phyloP scores from a whole-genome alignment of 2,797 vertebrate species.

The Cyclura pinguis region DNA sequence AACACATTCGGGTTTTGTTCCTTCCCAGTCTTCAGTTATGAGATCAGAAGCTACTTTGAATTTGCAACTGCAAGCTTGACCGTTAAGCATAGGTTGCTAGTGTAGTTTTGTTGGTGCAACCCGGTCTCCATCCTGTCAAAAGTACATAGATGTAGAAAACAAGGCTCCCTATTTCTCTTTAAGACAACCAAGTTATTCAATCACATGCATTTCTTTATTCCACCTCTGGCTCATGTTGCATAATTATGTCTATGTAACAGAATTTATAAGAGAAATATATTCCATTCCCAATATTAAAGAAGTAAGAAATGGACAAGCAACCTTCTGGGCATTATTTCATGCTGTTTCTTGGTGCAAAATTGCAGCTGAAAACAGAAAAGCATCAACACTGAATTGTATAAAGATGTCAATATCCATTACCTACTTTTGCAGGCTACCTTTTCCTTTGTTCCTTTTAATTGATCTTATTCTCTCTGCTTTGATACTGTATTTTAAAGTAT shows the following conservation, averaged over 20 bases:
- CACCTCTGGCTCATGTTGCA: slow-evolving; percentile 47
- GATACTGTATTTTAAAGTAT: slow-evolving; percentile 66
- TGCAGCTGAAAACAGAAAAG: slow-evolving; percentile 51
- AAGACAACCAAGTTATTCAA: slow-evolving; percentile 62
- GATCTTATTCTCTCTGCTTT: slow-evolving; percentile 61
- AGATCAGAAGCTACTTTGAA: not conserved
- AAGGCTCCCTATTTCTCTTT: not conserved
- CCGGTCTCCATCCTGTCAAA: not conserved
- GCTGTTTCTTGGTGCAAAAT: slow-evolving; percentile 66
- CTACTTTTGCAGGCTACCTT: slow-evolving; percentile 52
- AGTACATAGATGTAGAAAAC: not conserved
- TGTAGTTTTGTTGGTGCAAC: not conserved
- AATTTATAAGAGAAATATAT: slow-evolving; percentile 58
- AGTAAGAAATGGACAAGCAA: slow-evolving; percentile 39
- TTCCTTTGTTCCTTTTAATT: slow-evolving; percentile 48
- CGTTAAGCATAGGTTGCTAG: not conserved
- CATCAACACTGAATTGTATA: slow-evolving; percentile 20
- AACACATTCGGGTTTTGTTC: not conserved
- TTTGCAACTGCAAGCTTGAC: not conserved
- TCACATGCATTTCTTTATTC: slow-evolving; percentile 55
- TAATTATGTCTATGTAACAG: slow-evolving; percentile 24
- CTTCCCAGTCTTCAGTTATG: not conserved
- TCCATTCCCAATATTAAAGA: slow-evolving; percentile 60
- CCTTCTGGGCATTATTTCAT: slow-evolving; percentile 69
- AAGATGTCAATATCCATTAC: slow-evolving; percentile 5